These are phyloP conservation scores for Theristicus caerulescens DNA, from an alignment of 2,113 vertebrate species.

Conservation along the genomic window DNA sequence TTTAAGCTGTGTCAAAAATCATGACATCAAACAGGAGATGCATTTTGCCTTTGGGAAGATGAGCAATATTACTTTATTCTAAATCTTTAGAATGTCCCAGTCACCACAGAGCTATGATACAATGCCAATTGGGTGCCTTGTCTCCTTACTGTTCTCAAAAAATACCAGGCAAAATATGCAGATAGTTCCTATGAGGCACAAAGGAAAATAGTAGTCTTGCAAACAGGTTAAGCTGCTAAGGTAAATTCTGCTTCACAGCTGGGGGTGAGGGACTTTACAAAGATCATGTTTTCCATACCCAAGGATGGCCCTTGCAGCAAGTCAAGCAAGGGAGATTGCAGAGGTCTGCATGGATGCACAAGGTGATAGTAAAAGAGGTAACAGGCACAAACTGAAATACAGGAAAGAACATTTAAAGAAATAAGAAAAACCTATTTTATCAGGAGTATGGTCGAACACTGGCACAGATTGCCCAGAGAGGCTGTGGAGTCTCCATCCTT, in stretches of 20 bases:
- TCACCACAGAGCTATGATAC: background rate
- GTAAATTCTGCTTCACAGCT: background rate
- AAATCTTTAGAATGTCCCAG: background rate
- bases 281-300: background rate
- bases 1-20: background rate
- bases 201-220: background rate
- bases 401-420: background rate
- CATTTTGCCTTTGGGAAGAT: background rate
- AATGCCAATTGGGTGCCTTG: background rate
- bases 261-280: background rate
- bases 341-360: background rate
- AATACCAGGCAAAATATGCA: background rate
- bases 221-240: background rate
- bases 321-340: background rate
- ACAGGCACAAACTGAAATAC: background rate
- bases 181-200: background rate
- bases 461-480: background rate
- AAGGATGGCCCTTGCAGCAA: background rate
- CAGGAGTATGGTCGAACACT: fast-evolving
- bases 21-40: background rate
- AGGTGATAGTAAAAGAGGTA: background rate
- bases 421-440: background rate
- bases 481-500: background rate
- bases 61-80: background rate
- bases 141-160: background rate